Base-by-base conservation (phyloP, 1,140 invertebrate species). In the Patella vulgata region DNA sequence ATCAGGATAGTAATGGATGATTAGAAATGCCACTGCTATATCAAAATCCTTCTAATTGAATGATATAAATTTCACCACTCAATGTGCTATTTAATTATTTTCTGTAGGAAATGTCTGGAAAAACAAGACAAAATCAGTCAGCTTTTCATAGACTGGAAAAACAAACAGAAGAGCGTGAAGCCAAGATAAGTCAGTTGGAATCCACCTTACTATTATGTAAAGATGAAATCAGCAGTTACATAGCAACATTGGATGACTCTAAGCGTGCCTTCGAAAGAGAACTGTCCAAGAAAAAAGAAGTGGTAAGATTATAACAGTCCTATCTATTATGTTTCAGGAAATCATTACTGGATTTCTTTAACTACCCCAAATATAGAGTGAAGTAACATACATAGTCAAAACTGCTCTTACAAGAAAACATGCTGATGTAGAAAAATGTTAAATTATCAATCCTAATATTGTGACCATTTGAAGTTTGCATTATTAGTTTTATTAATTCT, bases 251-350 rank as follows among this genome's bases (percentile, higher is more conserved):
- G 55, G 74, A 80, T 47, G 63, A 75, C 31, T 71, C 72, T 6
- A 75, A 72, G 44, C 65, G 77, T 11, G 66, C 70, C 25, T 78
- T 73, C 71, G 78, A 81, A 11, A 64, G 55, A 47, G 76, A 80
- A 48, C 52, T 80, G 6, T 36, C 43, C 9, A 53, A 75, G 14
- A 71, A 73, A 44, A 71, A 79, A 36, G 57, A 75, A 25, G 66
- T 70, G 67, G 77, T 81, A 64, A 46, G 47, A 58, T 23, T 6
- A 42, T 53, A 9, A 23, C 11, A 39, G 14, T 36, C 1, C 50
- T 27, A 1, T 12, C 17, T 30, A n/a, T 12, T 3, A 1, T 6
- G 30, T 11, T 19, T 52, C 30, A 27, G 12, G 30, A 33, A 12
- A 31, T 30, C 17, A 51, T 21, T 14, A 48, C 11, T 12, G 21